Conservation (phyloP, 2,113 vertebrate species). For the Syngnathus scovelli region DNA sequence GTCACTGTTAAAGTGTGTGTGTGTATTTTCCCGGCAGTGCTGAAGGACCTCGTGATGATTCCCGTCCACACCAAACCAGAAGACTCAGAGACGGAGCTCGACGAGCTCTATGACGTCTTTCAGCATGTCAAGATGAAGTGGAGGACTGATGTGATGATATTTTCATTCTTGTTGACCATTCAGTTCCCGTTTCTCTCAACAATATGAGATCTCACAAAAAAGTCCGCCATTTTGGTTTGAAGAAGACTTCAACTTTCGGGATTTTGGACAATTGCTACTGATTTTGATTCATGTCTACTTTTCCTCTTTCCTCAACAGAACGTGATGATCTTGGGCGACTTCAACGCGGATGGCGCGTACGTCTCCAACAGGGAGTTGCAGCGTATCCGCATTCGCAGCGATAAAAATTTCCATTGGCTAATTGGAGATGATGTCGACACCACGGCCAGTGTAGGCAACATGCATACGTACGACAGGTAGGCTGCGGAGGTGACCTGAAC, state of each 20-base stretch:
- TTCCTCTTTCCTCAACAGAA: conserved; percentile 46
- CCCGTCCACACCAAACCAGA: conserved; percentile 74
- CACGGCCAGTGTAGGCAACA: conserved; percentile 55
- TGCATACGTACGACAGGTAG: conserved; percentile 69
- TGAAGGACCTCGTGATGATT: conserved; percentile 72
- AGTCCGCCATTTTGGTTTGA: background rate
- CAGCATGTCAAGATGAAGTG: conserved; percentile 55
- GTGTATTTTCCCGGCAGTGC: conserved; percentile 32
- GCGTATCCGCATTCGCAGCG: conserved; percentile 56
- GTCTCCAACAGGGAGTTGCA: conserved; percentile 62
- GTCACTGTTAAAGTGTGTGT: background rate
- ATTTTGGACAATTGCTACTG: background rate
- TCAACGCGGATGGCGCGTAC: conserved; percentile 67
- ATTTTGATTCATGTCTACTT: background rate
- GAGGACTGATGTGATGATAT: conserved; percentile 63
- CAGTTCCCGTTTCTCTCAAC: background rate
- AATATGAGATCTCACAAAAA: background rate
- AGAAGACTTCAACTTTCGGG: too few species aligned
- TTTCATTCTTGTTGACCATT: background rate
- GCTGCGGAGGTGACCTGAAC: background rate
- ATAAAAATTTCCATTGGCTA: conserved; percentile 69
- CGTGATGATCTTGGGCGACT: conserved; percentile 72
- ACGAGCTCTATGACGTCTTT: conserved; percentile 71
- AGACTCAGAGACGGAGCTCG: conserved; percentile 66
- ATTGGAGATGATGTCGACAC: conserved; percentile 71